Evolutionary conservation across 1,140 invertebrate genomes (phyloP), one percentile per base, ranked within the genome.

Genomic region (Orius insidiosus): DNA sequence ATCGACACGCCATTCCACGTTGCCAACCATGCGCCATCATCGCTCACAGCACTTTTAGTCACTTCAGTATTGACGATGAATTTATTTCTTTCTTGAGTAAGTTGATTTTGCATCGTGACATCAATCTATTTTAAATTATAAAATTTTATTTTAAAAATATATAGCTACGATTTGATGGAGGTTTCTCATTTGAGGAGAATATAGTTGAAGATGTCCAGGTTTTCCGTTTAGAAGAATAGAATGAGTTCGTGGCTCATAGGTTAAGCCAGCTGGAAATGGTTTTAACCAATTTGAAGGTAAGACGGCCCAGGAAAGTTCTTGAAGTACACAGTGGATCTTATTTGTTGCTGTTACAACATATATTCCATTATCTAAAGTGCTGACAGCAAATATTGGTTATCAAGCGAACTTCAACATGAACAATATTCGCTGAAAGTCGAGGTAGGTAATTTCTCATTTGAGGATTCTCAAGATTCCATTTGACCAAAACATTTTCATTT

Each of bases 121-220:
- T 86, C 80, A 49, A 88, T 57, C 81, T 86, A 55, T 1, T 24
- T 24, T 24, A 7, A 4, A 3, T 9, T 10, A 5, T 11, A 46
- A 14, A 10, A 44, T 11, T 4, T 33, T 8, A 8, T 33, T 8
- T 33, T 33, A 31, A 11, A 3, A 33, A 33, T 15, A 54, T 39
- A 42, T 45, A 67, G 71, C 72, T 62, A 85, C 80, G 70, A 80
- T 81, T 55, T 75, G 85, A 0, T 86, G 58, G 45, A 85, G 66
- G 53, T 63, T 74, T 54, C 76, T 75, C 4, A 69, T 70, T 43
- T 69, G 62, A 1, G 76, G 67, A 40, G 74, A 75, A 59, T 76
- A 87, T 65, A 87, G 86, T 60, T 90, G 85, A 34, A 89, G 60
- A 55, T 84, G 75, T 16, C 85, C 85, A 1, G 73, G 67, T 53